phyloP scores from a whole-genome alignment of 1,140 invertebrate genomes.

The Condylostylus longicornis region DNA sequence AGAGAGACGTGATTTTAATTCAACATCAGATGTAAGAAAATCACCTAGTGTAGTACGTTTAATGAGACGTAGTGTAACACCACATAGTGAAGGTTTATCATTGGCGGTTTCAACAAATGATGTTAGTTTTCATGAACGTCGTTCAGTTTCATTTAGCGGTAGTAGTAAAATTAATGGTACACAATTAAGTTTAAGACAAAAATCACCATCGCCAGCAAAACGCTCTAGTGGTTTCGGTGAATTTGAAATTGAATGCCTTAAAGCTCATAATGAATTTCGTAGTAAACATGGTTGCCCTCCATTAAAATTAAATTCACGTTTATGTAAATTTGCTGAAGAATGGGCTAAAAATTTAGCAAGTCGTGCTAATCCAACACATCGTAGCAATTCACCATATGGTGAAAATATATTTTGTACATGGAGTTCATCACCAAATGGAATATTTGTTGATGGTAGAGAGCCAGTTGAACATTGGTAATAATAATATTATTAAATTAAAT shows the following conservation, averaged over 20 bases:
- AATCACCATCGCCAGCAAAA: slow-evolving; percentile 1
- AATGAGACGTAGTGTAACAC: slow-evolving; percentile 1
- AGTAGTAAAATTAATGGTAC: background rate
- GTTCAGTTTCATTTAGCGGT: background rate
- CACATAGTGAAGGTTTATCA: slow-evolving; percentile 1
- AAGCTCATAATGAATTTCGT: slow-evolving; percentile 62
- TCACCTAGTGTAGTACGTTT: slow-evolving; percentile 2
- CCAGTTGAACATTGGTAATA: slow-evolving; percentile 55
- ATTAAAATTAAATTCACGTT: slow-evolving; percentile 51
- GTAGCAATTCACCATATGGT: slow-evolving; percentile 55
- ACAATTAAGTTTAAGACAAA: slow-evolving; percentile 2
- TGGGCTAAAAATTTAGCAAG: slow-evolving; percentile 64
- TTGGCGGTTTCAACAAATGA: background rate
- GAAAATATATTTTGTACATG: slow-evolving; percentile 64
- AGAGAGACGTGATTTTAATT: slow-evolving; percentile 24
- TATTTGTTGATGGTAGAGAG: slow-evolving; percentile 43
- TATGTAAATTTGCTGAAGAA: slow-evolving; percentile 59
- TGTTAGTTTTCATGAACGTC: background rate
- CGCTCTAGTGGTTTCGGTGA: slow-evolving; percentile 8
- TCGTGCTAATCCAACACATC: slow-evolving; percentile 53
- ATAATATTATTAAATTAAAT: slow-evolving; percentile 8
- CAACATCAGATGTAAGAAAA: slow-evolving; percentile 1
- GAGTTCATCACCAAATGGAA: slow-evolving; percentile 50
- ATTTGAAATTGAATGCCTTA: slow-evolving; percentile 47
- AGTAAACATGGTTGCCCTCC: slow-evolving; percentile 50